These are phyloP conservation scores for Drosophila baimaii DNA, from an alignment of 1,140 invertebrate genomes.

Conservation along the genomic window DNA sequence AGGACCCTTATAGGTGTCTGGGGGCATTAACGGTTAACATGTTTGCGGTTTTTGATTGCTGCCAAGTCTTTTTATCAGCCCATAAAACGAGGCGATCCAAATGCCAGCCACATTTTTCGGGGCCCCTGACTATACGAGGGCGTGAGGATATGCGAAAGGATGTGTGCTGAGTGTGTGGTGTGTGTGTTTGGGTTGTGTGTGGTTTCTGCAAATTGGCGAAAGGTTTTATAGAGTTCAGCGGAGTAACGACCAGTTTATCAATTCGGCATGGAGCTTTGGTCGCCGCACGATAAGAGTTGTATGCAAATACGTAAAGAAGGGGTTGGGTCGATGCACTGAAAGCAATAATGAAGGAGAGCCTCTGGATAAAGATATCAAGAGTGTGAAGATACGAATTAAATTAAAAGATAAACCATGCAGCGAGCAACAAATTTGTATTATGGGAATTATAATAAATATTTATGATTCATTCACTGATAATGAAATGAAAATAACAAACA, in stretches of 20 bases:
- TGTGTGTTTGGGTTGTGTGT: constrained; percentile 15
- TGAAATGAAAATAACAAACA: background rate
- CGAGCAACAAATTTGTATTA: background rate
- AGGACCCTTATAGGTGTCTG: constrained; percentile 70
- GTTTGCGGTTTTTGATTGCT: constrained; percentile 79
- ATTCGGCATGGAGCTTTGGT: constrained; percentile 29
- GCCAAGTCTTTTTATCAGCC: constrained; percentile 71
- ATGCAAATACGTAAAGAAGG: constrained; percentile 30
- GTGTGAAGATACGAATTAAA: constrained; percentile 5
- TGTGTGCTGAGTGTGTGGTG: background rate
- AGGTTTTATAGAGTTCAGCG: constrained; percentile 48
- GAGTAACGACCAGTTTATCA: constrained; percentile 56
- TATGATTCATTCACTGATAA: background rate
- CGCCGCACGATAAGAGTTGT: constrained; percentile 35
- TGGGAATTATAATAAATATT: background rate
- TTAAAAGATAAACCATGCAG: background rate
- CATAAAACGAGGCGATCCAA: constrained; percentile 58
- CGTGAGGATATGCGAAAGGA: constrained; percentile 7
- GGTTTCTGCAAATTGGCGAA: constrained; percentile 52
- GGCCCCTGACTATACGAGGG: constrained; percentile 19
- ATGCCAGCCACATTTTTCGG: constrained; percentile 21
- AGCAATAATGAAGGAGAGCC: background rate
- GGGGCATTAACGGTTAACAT: constrained; percentile 81
- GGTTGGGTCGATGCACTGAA: constrained; percentile 36
- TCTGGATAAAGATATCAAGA: constrained; percentile 3